Evolutionary conservation across 2,797 vertebrate genomes (phyloP), one percentile per base, ranked within the genome.

Genomic region (Xenentodon cancila): DNA sequence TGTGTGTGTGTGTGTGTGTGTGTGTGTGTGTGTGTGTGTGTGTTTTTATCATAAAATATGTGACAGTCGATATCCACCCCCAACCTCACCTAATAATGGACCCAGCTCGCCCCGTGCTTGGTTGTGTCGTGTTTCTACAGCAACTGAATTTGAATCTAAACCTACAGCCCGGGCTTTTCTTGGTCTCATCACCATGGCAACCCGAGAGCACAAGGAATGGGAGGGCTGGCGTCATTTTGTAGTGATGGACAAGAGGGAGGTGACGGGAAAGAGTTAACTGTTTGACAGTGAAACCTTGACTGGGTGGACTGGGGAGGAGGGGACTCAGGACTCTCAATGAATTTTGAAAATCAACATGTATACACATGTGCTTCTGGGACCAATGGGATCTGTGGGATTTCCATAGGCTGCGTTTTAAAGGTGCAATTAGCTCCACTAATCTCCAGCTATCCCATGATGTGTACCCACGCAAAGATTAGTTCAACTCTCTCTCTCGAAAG

Each of bases 131-230:
- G 83, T 92, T 92, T 90, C 89, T 87, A 85, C 84, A 87, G 88
- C 86, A 91, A 93, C 90, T 84, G 79, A 88, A 93, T 94, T 94
- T 90, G 93, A 93, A 94, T 90, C 83, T 73, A 86, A 92, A 91
- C 89, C 84, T 87, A 82, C 87, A 83, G 82, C 84, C 86, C 76
- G 60, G 87, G 85, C 70, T 81, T 87, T 89, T 74, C 86, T 84
- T 61, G 62, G 81, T 84, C 80, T 65, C 75, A 75, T 94, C 80
- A 17, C 93, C 89, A 94, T 94, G 92, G 94, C 81, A 92, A 94
- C 92, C 81, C 64, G 75, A 82, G 90, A 88, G 92, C 92, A 92
- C 90, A 89, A 82, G 68, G 68, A 75, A 74, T 58, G 27, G 37
- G 47, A 42, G 79, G 81, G 73, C 50, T 65, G 84, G 57, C 43